Conservation (phyloP, 2,888 invertebrate genomes). For the Trissolcus japonicus region DNA sequence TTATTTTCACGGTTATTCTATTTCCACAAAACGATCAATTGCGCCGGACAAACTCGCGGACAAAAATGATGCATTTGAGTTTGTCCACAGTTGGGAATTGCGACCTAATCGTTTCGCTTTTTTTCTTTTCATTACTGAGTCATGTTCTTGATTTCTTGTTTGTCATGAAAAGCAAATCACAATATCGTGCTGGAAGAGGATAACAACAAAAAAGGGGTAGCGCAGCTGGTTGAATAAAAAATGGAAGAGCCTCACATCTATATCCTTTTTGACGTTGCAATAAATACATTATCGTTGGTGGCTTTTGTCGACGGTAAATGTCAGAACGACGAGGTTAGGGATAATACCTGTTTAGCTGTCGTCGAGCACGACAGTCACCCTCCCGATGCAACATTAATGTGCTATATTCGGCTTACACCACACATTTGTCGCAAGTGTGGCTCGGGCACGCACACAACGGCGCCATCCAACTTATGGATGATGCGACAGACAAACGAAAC, state of each 20-base stretch:
- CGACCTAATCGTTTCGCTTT: no score
- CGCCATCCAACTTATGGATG: conserved; percentile 29
- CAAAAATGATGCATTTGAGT: no score
- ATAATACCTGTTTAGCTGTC: conserved; percentile 66
- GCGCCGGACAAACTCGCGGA: no score
- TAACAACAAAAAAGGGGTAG: conserved; percentile 20
- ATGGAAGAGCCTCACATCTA: conserved; percentile 45
- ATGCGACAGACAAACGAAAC: conserved; percentile 28
- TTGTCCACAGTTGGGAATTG: no score
- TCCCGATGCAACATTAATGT: conserved; percentile 70
- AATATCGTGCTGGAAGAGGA: conserved; percentile 18
- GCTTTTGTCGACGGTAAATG: conserved; percentile 51
- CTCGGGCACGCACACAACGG: conserved; percentile 24
- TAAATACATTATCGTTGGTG: conserved; percentile 55
- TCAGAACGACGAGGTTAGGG: conserved; percentile 54
- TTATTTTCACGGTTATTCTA: not conserved
- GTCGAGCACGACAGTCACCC: conserved; percentile 61
- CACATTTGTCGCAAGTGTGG: conserved; percentile 54
- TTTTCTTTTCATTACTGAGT: no score
- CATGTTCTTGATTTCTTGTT: not conserved
- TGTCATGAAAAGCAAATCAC: conserved; percentile 8
- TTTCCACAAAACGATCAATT: no score
- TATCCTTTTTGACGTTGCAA: conserved; percentile 52
- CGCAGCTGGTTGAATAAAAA: conserved; percentile 43
- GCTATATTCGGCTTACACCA: conserved; percentile 63